phyloP scores from a whole-genome alignment of 2,888 invertebrate species.

The Stenotaenia linearis region DNA sequence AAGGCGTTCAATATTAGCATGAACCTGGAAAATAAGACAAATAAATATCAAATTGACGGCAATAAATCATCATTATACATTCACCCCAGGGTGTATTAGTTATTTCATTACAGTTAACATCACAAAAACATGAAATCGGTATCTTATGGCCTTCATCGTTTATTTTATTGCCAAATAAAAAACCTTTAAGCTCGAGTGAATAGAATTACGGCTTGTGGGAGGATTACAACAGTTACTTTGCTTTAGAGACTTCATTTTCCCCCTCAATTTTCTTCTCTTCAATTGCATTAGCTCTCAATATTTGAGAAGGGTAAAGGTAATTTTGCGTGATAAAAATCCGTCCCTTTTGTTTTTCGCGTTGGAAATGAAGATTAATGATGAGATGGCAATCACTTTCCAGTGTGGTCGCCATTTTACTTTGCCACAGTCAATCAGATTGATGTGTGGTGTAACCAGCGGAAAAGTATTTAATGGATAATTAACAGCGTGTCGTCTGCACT shows the following conservation, averaged over 20 bases:
- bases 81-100: no score
- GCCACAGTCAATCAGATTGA: conserved; percentile 24
- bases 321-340: conserved; percentile 16
- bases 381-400: conserved; percentile 19
- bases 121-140: neutral
- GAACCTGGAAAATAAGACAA: no score
- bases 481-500: conserved; percentile 8
- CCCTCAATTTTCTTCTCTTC: neutral
- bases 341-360: neutral
- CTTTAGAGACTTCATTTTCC: conserved; percentile 8
- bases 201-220: neutral
- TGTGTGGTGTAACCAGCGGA: conserved; percentile 24
- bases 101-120: no score
- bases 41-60: no score
- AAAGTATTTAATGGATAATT: conserved; percentile 26
- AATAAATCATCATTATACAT: no score
- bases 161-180: neutral
- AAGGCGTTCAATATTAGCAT: no score
- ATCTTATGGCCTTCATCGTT: neutral
- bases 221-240: neutral
- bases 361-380: conserved; percentile 22
- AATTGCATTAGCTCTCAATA: conserved; percentile 21
- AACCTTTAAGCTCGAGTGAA: neutral
- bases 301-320: neutral
- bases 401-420: conserved; percentile 18